Conservation (phyloP, 2,113 vertebrate species). For the Stercorarius parasiticus region DNA sequence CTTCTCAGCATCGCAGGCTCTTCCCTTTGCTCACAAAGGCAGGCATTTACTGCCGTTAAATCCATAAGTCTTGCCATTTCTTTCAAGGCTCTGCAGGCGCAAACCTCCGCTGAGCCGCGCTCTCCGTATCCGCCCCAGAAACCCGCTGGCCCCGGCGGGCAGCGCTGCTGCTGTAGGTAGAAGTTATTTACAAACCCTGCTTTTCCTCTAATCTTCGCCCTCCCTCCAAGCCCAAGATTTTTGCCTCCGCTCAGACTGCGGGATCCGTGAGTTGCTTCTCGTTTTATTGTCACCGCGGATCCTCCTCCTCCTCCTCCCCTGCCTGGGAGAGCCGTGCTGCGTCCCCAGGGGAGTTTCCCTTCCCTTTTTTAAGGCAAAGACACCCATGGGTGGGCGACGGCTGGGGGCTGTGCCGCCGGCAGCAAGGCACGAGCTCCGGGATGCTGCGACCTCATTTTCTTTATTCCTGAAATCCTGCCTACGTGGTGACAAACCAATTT, state of each 20-base stretch:
- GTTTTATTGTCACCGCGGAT: background rate
- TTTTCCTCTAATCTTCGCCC: background rate
- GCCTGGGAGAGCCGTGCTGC: background rate
- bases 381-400: background rate
- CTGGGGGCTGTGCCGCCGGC: background rate
- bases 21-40: background rate
- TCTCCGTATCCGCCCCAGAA: background rate
- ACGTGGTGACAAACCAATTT: fast-evolving
- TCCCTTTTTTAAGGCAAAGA: background rate
- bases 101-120: background rate
- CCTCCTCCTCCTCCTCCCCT: background rate
- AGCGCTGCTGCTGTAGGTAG: background rate
- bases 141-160: background rate
- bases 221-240: background rate
- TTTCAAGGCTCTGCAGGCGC: background rate
- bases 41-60: background rate
- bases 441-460: fast-evolving
- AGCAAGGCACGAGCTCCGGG: background rate
- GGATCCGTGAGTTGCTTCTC: background rate
- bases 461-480: background rate
- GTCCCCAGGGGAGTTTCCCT: background rate
- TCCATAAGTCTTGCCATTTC: background rate
- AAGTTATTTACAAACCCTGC: background rate
- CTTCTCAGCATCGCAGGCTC: background rate
- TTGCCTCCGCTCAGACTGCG: background rate